These are phyloP conservation scores for Calliphora vicina DNA, from an alignment of 1,140 invertebrate species.

Conservation along the genomic window DNA sequence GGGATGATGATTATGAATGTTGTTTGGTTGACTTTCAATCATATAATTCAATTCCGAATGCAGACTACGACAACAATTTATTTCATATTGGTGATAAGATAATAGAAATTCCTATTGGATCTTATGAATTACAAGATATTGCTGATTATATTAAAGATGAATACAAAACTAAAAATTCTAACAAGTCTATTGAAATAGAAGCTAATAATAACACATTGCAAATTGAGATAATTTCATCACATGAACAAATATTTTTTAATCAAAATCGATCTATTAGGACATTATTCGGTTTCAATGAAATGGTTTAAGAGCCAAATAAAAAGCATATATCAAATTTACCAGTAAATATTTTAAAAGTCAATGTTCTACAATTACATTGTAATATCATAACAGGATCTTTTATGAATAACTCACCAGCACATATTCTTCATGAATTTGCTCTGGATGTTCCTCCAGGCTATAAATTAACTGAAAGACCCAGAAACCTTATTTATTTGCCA, in stretches of 20 bases:
- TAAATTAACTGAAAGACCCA: conserved; percentile 51
- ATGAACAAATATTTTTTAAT: conserved; percentile 35
- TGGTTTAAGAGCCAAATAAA: conserved; percentile 36
- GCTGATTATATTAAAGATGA: not conserved
- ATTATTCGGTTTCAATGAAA: conserved; percentile 43
- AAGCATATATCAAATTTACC: conserved; percentile 41
- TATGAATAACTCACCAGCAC: conserved; percentile 46
- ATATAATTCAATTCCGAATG: conserved; percentile 59
- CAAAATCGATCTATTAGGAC: conserved; percentile 38
- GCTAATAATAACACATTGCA: conserved; percentile 32
- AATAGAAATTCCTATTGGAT: conserved; percentile 53
- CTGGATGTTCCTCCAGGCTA: conserved; percentile 45
- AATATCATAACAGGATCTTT: conserved; percentile 49
- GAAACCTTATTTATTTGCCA: conserved; percentile 56
- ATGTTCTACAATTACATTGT: conserved; percentile 44
- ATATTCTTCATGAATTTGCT: conserved; percentile 56
- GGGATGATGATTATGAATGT: conserved; percentile 45
- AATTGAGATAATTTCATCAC: not conserved
- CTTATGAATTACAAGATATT: conserved; percentile 58
- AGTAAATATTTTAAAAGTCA: conserved; percentile 45
- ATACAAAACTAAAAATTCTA: not conserved
- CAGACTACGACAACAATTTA: conserved; percentile 53
- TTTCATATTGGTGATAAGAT: conserved; percentile 56
- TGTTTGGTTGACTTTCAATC: conserved; percentile 54
- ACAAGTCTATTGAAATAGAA: not conserved